These are phyloP conservation scores for Proisotoma minuta DNA, from an alignment of 2,888 invertebrate genomes.

Conservation along the genomic window DNA sequence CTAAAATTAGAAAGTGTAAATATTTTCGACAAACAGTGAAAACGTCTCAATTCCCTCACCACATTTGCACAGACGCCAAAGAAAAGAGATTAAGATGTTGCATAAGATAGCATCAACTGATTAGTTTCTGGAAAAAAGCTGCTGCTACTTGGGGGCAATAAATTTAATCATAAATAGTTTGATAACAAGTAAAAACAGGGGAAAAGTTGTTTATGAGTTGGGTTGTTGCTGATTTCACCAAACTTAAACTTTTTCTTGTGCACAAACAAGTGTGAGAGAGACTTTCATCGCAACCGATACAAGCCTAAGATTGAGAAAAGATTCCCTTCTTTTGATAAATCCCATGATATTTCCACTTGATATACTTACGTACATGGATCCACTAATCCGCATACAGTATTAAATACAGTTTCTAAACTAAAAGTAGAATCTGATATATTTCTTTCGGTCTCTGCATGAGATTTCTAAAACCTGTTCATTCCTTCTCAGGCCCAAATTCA, in stretches of 20 bases:
- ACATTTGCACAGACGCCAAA: too few relatives aligned
- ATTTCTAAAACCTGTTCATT: too few relatives aligned
- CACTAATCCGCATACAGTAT: background rate
- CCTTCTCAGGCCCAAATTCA: too few relatives aligned
- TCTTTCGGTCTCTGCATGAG: background rate
- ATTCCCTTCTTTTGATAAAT: background rate
- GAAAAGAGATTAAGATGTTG: too few relatives aligned
- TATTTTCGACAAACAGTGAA: too few relatives aligned
- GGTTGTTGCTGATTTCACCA: background rate
- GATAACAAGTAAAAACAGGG: background rate
- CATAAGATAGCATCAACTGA: background rate
- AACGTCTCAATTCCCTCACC: too few relatives aligned
- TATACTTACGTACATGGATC: background rate
- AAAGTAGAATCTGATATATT: too few relatives aligned
- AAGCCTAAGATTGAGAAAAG: too few relatives aligned
- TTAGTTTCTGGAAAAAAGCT: background rate
- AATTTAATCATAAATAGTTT: conserved; percentile 5
- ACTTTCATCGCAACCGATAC: background rate
- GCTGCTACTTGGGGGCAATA: background rate
- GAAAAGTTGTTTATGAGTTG: conserved; percentile 14
- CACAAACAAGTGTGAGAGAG: background rate
- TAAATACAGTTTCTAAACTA: too few relatives aligned
- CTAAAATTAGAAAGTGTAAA: too few relatives aligned
- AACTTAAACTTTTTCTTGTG: background rate
- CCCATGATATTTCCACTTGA: background rate